A percentile compares a stretch with the other conserved stretches of the same genome.
Conservation (phyloP, 2,888 invertebrate species). For the Phengaris alcon region DNA sequence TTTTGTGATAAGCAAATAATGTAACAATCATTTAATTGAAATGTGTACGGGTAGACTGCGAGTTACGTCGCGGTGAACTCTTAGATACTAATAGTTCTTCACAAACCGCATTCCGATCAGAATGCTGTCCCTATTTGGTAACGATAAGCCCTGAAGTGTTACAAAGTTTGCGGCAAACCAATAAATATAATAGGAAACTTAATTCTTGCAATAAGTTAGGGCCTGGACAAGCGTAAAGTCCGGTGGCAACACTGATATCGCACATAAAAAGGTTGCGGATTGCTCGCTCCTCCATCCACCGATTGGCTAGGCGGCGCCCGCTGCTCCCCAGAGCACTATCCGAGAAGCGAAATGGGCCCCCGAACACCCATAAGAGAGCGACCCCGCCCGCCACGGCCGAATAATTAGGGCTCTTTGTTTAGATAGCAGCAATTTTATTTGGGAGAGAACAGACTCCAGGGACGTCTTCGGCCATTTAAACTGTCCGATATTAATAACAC, state of each 20-base stretch:
- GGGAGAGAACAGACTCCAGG: constrained; percentile 77
- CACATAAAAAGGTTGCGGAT: constrained; percentile 79
- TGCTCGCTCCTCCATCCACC: constrained; percentile 76
- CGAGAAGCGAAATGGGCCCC: constrained; percentile 83
- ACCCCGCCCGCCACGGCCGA: constrained; percentile 83
- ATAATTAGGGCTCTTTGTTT: constrained; percentile 83
- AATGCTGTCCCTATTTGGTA: neutral
- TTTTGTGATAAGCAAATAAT: neutral
- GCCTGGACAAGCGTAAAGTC: constrained; percentile 44
- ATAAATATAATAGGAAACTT: constrained; percentile 36
- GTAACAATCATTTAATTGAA: neutral
- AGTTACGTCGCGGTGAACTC: no score
- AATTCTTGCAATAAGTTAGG: constrained; percentile 58
- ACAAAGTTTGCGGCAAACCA: neutral
- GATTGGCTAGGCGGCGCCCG: constrained; percentile 83
- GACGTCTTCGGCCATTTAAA: constrained; percentile 76
- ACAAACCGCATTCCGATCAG: neutral
- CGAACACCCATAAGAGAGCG: constrained; percentile 84
- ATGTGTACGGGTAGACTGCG: neutral
- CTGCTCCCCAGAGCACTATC: constrained; percentile 81
- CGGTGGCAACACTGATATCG: constrained; percentile 72
- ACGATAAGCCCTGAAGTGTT: neutral
- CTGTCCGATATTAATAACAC: constrained; percentile 78
- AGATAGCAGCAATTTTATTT: constrained; percentile 81
- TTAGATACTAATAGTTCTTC: neutral